These are phyloP conservation scores for Gopherus evgoodei DNA, from an alignment of 2,113 vertebrate genomes.

Conservation along the genomic window DNA sequence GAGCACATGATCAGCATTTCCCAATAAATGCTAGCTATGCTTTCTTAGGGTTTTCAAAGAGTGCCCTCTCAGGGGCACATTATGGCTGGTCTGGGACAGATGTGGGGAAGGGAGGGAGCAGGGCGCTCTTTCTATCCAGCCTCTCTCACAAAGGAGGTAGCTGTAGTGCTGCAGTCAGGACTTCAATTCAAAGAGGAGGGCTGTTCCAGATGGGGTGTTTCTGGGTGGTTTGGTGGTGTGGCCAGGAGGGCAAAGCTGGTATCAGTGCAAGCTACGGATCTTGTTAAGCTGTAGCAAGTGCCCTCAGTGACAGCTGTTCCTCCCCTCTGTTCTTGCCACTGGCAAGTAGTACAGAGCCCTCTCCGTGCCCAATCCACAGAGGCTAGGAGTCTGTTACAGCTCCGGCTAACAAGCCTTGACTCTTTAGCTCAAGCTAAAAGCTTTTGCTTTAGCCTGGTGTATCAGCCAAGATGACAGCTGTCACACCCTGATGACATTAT, in stretches of 20 bases:
- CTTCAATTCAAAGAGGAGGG: accelerated
- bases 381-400: not conserved
- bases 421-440: not conserved
- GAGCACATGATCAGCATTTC: not conserved
- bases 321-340: not conserved
- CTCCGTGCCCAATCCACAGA: not conserved
- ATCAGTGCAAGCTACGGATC: not conserved
- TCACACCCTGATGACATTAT: not conserved
- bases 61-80: not conserved
- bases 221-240: accelerated
- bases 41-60: not conserved
- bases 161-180: accelerated
- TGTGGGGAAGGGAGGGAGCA: accelerated
- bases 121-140: not conserved
- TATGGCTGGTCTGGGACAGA: accelerated
- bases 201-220: accelerated
- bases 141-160: not conserved
- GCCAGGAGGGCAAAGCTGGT: not conserved
- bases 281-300: not conserved
- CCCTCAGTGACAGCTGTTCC: not conserved
- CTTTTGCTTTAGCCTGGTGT: not conserved
- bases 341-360: accelerated
- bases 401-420: not conserved
- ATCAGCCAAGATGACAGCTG: not conserved
- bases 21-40: conserved; percentile 30